Percentiles rank a stretch among this genome's conserved stretches.
These are phyloP conservation scores for Macroramphosus scolopax DNA, from an alignment of 2,797 vertebrate genomes.

Conservation along the genomic window DNA sequence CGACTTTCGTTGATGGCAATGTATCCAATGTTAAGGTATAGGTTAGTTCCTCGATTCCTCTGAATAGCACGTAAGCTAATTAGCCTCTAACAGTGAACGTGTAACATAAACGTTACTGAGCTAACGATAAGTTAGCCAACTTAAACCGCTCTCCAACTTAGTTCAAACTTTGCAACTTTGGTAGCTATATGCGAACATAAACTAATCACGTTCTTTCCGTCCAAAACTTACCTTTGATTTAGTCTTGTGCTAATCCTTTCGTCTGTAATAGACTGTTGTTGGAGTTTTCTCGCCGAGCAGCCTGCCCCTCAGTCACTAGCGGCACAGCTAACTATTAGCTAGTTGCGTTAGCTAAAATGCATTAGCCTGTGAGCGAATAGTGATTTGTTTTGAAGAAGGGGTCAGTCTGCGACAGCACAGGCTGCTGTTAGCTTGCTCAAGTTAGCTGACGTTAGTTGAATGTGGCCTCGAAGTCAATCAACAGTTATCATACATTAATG, in stretches of 20 bases:
- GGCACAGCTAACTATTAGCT: constrained; percentile 49
- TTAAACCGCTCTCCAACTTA: constrained; percentile 52
- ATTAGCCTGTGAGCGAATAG: constrained; percentile 54
- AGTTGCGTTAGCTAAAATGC: constrained; percentile 38
- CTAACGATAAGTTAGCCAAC: constrained; percentile 50
- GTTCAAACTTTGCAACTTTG: constrained; percentile 58
- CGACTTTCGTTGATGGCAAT: no score
- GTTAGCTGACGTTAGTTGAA: constrained; percentile 63
- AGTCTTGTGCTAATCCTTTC: constrained; percentile 29
- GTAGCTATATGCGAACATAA: constrained; percentile 2
- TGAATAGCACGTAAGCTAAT: constrained; percentile 60
- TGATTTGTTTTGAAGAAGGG: constrained; percentile 75
- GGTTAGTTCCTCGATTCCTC: constrained; percentile 64
- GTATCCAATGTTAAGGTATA: constrained; percentile 3
- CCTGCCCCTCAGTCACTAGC: constrained; percentile 43
- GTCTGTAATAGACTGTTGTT: constrained; percentile 11
- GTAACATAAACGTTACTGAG: constrained; percentile 5
- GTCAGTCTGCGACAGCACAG: constrained; percentile 62
- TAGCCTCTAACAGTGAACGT: constrained; percentile 43
- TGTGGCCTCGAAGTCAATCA: constrained; percentile 36
- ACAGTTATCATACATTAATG: constrained; percentile 7
- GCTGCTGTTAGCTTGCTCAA: constrained; percentile 62
- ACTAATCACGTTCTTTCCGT: neutral
- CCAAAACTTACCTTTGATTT: constrained; percentile 57
- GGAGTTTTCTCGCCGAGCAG: constrained; percentile 35